These are phyloP conservation scores for Meda fulgida DNA, from an alignment of 2,797 vertebrate genomes.

Conservation along the genomic window DNA sequence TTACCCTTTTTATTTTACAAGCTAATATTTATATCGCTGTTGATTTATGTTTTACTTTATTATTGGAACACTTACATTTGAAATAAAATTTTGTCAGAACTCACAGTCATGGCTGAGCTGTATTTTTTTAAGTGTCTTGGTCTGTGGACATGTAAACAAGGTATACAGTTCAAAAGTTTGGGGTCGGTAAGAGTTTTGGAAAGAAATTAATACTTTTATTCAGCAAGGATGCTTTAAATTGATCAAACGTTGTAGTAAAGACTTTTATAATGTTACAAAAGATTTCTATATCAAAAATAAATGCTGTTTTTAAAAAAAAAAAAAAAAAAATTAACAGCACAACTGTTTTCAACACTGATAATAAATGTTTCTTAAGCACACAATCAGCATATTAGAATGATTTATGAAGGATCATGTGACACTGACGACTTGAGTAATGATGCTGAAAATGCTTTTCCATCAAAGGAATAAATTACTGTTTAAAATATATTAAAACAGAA, in stretches of 20 bases:
- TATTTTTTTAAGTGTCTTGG: background rate
- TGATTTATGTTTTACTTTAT: slow-evolving; percentile 73
- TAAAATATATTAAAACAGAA: no score
- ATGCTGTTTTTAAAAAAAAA: background rate
- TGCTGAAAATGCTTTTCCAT: background rate
- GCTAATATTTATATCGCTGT: slow-evolving; percentile 92
- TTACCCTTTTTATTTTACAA: slow-evolving; percentile 88
- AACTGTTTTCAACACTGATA: background rate
- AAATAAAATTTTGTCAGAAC: slow-evolving; percentile 88
- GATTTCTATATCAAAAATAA: background rate
- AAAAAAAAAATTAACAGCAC: no score
- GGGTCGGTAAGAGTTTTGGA: background rate
- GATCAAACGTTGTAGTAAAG: background rate
- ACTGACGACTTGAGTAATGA: background rate
- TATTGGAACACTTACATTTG: slow-evolving; percentile 78
- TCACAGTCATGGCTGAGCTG: slow-evolving; percentile 18
- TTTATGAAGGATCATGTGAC: background rate
- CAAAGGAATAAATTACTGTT: no score
- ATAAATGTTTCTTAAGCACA: no score
- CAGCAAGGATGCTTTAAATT: background rate
- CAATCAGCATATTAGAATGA: background rate
- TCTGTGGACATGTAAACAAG: background rate
- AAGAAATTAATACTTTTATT: background rate
- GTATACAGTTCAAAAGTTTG: background rate
- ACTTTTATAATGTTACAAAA: background rate